A percentile compares a stretch with the other conserved stretches of the same genome.
Conservation (phyloP, 2,797 vertebrate genomes). For the Oreochromis mossambicus region DNA sequence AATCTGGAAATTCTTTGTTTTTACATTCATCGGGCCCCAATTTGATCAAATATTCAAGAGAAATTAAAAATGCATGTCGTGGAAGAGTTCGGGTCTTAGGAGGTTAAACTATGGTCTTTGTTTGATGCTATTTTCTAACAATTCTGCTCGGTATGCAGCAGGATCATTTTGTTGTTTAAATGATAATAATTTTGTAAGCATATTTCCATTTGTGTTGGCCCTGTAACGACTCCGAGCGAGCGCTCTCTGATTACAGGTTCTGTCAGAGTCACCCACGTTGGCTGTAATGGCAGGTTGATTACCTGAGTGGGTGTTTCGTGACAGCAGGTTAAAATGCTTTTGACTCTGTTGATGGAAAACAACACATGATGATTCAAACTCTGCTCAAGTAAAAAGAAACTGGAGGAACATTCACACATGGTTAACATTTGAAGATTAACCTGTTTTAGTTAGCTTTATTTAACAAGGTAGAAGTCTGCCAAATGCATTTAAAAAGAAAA, state of each 20-base stretch:
- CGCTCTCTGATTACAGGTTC: background rate
- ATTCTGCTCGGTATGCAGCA: background rate
- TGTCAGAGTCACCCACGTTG: background rate
- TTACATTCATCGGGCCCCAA: no score
- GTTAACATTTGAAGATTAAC: background rate
- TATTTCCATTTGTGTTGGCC: background rate
- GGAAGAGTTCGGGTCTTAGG: no score
- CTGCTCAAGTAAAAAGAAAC: background rate
- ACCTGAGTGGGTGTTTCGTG: background rate
- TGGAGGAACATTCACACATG: background rate
- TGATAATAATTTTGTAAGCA: background rate
- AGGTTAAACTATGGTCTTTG: background rate
- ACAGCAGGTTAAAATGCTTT: background rate
- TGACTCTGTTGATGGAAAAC: background rate
- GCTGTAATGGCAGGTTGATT: constrained; percentile 1
- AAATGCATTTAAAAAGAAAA: no score
- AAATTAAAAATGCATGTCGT: no score
- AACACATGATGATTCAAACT: background rate
- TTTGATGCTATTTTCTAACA: background rate
- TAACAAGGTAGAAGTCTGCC: background rate
- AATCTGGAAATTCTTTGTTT: no score
- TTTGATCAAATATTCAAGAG: no score
- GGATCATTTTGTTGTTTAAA: background rate
- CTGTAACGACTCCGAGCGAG: background rate
- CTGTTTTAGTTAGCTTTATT: background rate